Base-by-base conservation (phyloP, 2,888 invertebrate species). In the Trilocha varians region DNA sequence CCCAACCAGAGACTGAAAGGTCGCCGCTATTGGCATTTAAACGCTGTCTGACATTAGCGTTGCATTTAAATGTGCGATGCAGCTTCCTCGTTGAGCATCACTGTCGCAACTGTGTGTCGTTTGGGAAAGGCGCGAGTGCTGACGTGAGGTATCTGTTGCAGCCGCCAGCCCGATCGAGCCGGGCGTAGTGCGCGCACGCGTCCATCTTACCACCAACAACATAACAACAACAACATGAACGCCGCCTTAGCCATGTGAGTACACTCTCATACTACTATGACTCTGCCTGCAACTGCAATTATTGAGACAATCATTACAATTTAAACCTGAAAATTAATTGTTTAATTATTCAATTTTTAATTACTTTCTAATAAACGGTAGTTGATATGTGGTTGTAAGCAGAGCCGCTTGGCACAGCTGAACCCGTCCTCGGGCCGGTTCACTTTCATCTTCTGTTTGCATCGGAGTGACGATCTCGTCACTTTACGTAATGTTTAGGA, bases 11-110 rank as follows among this genome's bases (percentile, higher is more conserved):
- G 74, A 76, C 76, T 63, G 66, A 83, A 85, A 85, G 84, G 84
- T 85, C 84, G 77, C 65, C 78, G 68, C 70, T 80, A 80, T 80
- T 84, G 84, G 80, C 84, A 85, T 85, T 84, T 84, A 78, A 78
- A 67, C 78, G 79, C 78, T 80, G 82, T 82, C 75, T 85, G 84
- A 80, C 84, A 84, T 85, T 85, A 83, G 70, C 71, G 78, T 78
- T 83, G 83, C 83, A 82, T 80, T 78, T 77, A 75, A 76, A 77
- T 73, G 72, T 78, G 75, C 70, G 78, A 77, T 79, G 79, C 78
- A 78, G 82, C 83, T 82, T 83, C 83, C 83, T 80, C 69, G 75
- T 82, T 74, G 75, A 80, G 75, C 74, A 75, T 75, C 68, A 77
- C 75, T 83, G 82, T 83, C 77, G 83, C 80, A 83, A 84, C 73